Evolutionary conservation across 1,140 invertebrate genomes (phyloP), one percentile per base, ranked within the genome.

Genomic region (Pteromalus puparum): DNA sequence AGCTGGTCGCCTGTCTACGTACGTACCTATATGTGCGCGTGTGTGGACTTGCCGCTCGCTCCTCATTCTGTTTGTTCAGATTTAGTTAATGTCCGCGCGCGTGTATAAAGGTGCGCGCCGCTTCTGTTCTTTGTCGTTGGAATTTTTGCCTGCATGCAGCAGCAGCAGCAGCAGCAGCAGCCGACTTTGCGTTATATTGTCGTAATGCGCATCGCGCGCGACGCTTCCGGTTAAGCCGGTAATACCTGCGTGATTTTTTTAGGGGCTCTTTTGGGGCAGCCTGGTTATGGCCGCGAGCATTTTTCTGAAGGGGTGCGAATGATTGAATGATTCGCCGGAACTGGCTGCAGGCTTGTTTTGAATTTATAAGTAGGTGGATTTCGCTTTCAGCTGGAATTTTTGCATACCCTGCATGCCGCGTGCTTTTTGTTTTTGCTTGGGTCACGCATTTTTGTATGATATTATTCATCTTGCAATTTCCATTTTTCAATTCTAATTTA

Each of bases 71-170:
- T 91, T 91, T 92, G 89, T 89, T 91, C 90, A 89, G 90, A 90
- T 92, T 91, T 90, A 81, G 89, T 92, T 91, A 91, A 90, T 90
- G 89, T 90, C 88, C 81, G 87, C 86, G 84, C 28, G 53, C 53
- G 21, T 53, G 48, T 21, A 53, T 65, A 77, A 73, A 83, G n/a
- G 73, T 84, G 86, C 89, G 86, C 85, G 87, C 85, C 72, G 86
- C 85, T 61, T 61, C 53, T n/a, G n/a, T 61, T 85, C 86, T 87
- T 86, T 87, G 87, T 88, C 86, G 88, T 68, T 87, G 73, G 73
- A 76, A 88, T 89, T 90, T 87, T 88, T 80, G 84, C 78, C 34
- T 68, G 46, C 68, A 70, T 61, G 53, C 18, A 48, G 81, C 79
- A 70, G 46, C 68, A 30, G 82, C 81, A 70, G 46, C 68, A 30